Conservation (phyloP, 2,888 invertebrate genomes). For the Dolichopus griseipennis region DNA sequence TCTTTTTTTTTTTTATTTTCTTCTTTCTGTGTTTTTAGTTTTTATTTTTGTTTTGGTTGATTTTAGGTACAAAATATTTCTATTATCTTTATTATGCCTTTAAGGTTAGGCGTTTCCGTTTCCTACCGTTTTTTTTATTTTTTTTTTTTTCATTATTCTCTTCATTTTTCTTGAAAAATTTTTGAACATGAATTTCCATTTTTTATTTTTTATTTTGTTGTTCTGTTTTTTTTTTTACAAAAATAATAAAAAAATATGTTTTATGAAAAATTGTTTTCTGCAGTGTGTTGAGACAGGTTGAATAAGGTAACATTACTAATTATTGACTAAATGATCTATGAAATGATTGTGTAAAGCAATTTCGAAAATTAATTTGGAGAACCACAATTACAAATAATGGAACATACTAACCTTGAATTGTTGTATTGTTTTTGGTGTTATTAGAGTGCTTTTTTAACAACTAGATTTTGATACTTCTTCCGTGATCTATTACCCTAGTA, state of each 20-base stretch:
- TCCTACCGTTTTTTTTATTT: neutral
- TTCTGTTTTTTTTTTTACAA: neutral
- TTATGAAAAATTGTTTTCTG: neutral
- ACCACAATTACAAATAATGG: too few species aligned
- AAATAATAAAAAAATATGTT: neutral
- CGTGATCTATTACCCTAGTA: too few species aligned
- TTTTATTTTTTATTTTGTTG: neutral
- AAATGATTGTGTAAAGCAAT: too few species aligned
- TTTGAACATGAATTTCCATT: neutral
- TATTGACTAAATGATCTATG: too few species aligned
- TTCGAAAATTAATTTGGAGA: too few species aligned
- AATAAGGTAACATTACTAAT: too few species aligned
- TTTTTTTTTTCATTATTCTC: neutral
- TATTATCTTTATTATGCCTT: constrained; percentile 6
- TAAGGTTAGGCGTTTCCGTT: neutral
- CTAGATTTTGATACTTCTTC: too few species aligned
- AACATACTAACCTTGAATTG: too few species aligned
- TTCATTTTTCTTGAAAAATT: neutral
- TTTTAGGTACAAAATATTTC: constrained; percentile 3
- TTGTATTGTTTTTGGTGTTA: too few species aligned
- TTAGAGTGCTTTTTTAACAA: too few species aligned
- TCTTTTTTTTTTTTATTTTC: neutral
- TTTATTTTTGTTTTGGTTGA: neutral
- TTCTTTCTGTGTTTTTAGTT: neutral
- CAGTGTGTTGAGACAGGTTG: neutral